A percentile compares a stretch with the other conserved stretches of the same genome.
Conservation (phyloP, 2,797 vertebrate species). For the Delichon dasypus region DNA sequence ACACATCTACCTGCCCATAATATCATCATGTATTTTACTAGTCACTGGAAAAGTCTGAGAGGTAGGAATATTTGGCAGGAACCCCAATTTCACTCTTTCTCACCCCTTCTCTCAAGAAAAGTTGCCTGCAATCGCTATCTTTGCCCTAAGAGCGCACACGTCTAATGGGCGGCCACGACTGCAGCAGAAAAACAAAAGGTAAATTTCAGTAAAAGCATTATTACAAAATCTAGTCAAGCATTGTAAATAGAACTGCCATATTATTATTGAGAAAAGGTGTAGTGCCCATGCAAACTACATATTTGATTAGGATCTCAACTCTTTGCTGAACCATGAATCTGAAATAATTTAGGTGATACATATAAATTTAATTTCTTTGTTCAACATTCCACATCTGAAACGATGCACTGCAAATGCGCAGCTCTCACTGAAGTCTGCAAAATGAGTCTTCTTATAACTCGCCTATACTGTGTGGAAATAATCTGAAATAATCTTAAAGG, state of each 20-base stretch:
- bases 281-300: constrained; percentile 75
- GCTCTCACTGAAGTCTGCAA: constrained; percentile 68
- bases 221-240: constrained; percentile 69
- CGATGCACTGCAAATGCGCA: constrained; percentile 70
- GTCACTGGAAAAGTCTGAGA: background rate
- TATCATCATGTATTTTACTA: background rate
- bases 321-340: constrained; percentile 79
- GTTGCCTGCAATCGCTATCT: background rate
- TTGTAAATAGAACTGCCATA: constrained; percentile 71
- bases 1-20: background rate
- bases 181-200: constrained; percentile 36
- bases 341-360: constrained; percentile 80
- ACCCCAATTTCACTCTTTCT: background rate
- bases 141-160: background rate
- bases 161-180: constrained; percentile 2
- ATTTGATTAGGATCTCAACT: constrained; percentile 81
- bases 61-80: background rate
- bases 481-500: constrained; percentile 76
- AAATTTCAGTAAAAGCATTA: constrained; percentile 63
- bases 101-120: background rate
- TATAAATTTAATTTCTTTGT: constrained; percentile 84
- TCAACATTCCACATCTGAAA: constrained; percentile 75
- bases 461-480: constrained; percentile 75
- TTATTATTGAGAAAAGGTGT: constrained; percentile 73
- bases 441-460: constrained; percentile 76